Evolutionary conservation across 2,888 invertebrate species (phyloP).

Genomic region (Leucozona laternaria): DNA sequence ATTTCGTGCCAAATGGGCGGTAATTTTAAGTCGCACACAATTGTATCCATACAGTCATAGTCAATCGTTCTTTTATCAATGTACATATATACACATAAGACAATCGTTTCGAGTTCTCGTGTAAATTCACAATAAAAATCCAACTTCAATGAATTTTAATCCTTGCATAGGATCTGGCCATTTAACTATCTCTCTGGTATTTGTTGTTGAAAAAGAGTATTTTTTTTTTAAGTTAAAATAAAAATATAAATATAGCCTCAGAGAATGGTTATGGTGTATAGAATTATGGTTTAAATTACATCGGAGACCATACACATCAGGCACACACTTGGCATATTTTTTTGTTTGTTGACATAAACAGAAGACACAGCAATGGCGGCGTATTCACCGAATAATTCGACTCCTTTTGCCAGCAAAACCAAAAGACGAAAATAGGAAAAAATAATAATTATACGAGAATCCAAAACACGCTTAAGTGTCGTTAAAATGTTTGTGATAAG

Average conservation of each 20-base stretch:
- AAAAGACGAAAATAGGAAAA: conserved; percentile 6
- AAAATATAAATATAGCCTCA: conserved; percentile 36
- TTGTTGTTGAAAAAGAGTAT: conserved; percentile 38
- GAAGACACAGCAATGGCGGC: neutral
- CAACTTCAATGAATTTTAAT: conserved; percentile 50
- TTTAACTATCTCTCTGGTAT: neutral
- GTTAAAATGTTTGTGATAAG: conserved; percentile 76
- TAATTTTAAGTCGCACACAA: conserved; percentile 39
- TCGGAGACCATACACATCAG: neutral
- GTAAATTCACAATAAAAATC: conserved; percentile 50
- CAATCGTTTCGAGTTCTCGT: conserved; percentile 23
- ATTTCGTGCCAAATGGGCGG: conserved; percentile 65
- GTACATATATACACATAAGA: neutral
- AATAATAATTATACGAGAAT: conserved; percentile 5
- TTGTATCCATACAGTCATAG: neutral
- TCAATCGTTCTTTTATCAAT: neutral
- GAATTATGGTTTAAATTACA: conserved; percentile 36
- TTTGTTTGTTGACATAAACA: conserved; percentile 17
- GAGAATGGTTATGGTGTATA: neutral
- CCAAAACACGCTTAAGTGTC: conserved; percentile 10
- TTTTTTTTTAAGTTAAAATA: conserved; percentile 50
- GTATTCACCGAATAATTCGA: neutral
- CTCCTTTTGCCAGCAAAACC: conserved; percentile 2
- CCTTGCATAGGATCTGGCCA: conserved; percentile 15
- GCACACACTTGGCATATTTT: conserved; percentile 38